Base-by-base conservation (phyloP, 2,888 invertebrate species). In the Drosophila basisetae region DNA sequence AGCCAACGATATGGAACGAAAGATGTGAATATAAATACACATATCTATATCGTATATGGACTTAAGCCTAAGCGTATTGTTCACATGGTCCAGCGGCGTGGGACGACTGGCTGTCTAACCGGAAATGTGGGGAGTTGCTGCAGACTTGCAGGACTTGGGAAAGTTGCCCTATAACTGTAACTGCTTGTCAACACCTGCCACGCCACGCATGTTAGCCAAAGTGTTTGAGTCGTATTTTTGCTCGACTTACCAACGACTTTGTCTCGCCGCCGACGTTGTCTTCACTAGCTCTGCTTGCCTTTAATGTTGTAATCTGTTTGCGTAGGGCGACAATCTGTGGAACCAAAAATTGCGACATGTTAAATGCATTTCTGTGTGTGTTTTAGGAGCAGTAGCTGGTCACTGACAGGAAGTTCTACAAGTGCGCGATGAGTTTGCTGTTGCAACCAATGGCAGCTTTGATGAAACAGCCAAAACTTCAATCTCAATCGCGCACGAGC, bases 321-420 rank as follows among this genome's bases (percentile, higher is more conserved):
- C 92, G 92, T 63, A 94, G 91, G 61, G 92, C 77, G 59, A 87
- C 85, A 85, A 94, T 94, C 94, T 94, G 91, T 61, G 53, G 62
- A 41, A 4, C 35, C 58, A 65, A 11, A 58, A 69, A 55, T 59
- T 41, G 58, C 22, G 28, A 35, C 30, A 68, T 54, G 49, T 69
- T 73, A 65, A 53, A 47, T n/a, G 50, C 10, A 10, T 43, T 13
- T n/a, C 16, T 41, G 13, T 35, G 35, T 4, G 35, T 25, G 25
- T 18, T 18, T 18, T 25, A 37, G 37, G 35, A 55, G 39, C 39
- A 5, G 52, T 37, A 52, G 52, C 62, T 33, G 53, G 54, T 28
- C 22, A 58, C 16, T 16, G 22, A 47, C 35, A 43, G 47, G 68
- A 80, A 79, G 65, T 53, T 67, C 25, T 49, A 72, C 60, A 80